phyloP scores from a whole-genome alignment of 2,888 invertebrate species.

The Minunthozetes semirufus region DNA sequence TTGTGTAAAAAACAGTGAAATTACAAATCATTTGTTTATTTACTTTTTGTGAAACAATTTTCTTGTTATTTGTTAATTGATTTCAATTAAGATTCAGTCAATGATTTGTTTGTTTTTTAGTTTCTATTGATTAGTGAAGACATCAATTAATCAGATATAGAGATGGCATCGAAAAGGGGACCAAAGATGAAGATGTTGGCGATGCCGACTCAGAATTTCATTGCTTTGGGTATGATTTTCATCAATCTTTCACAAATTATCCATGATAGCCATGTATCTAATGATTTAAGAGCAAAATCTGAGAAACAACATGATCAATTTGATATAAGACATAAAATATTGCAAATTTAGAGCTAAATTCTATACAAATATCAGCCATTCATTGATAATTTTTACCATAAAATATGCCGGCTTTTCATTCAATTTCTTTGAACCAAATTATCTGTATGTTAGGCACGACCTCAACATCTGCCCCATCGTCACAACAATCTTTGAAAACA shows the following conservation, averaged over 20 bases:
- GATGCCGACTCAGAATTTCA: neutral
- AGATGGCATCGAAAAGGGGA: constrained; percentile 11
- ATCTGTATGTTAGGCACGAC: constrained; percentile 7
- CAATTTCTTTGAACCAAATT: neutral
- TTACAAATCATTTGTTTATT: neutral
- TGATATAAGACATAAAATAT: too few relatives aligned
- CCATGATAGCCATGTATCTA: neutral
- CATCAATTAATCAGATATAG: neutral
- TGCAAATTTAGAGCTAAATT: too few relatives aligned
- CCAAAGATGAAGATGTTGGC: constrained; percentile 10
- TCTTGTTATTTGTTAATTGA: neutral
- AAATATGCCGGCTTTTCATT: neutral
- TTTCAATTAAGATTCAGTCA: neutral
- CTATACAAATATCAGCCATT: neutral
- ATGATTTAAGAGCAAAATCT: too few relatives aligned
- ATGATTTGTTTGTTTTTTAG: neutral
- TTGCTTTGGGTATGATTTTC: neutral
- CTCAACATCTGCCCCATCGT: neutral
- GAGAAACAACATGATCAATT: too few relatives aligned
- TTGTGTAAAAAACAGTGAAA: neutral
- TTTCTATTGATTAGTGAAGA: neutral
- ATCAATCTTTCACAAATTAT: neutral
- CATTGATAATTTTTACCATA: neutral
- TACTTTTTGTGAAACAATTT: neutral
- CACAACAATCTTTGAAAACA: neutral